Conservation (phyloP, 1,140 invertebrate species). For the Zaprionus taronus region DNA sequence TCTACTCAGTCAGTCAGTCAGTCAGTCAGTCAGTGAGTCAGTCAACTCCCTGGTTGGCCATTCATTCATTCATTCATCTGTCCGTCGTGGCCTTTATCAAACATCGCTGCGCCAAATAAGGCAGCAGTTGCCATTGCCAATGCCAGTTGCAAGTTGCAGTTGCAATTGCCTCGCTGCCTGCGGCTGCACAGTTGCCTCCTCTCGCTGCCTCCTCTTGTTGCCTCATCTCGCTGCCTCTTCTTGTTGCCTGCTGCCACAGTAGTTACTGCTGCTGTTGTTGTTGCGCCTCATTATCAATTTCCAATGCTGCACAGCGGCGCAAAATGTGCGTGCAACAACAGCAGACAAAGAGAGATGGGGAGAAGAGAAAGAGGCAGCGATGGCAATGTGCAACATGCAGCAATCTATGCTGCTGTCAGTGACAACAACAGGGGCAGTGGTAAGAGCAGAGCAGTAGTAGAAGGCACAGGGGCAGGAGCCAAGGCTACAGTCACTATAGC, state of each 20-base stretch:
- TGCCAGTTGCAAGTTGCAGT: constrained; percentile 16
- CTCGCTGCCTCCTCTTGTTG: not conserved
- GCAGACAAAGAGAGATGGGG: not conserved
- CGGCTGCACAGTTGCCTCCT: not conserved
- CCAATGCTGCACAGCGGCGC: constrained; percentile 56
- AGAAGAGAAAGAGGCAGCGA: not conserved
- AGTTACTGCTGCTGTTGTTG: constrained; percentile 10
- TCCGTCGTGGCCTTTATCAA: constrained; percentile 44
- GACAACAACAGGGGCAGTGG: constrained; percentile 6
- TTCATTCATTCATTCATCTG: constrained; percentile 47
- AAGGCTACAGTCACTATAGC: no score
- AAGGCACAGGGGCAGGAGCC: no score
- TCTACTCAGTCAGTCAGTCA: constrained; percentile 21
- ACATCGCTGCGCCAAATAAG: constrained; percentile 67
- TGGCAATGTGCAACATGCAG: constrained; percentile 31
- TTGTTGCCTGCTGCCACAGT: not conserved
- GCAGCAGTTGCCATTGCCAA: constrained; percentile 27
- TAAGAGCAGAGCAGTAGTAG: not conserved
- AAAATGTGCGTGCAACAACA: constrained; percentile 64
- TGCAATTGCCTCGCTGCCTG: constrained; percentile 7
- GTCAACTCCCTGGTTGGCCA: constrained; percentile 5
- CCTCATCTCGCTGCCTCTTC: not conserved
- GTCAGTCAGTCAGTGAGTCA: constrained; percentile 35
- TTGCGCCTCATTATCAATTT: constrained; percentile 78
- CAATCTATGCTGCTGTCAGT: constrained; percentile 54